Evolutionary conservation across 2,113 vertebrate species (phyloP).

Genomic region (Ornithorhynchus anatinus): DNA sequence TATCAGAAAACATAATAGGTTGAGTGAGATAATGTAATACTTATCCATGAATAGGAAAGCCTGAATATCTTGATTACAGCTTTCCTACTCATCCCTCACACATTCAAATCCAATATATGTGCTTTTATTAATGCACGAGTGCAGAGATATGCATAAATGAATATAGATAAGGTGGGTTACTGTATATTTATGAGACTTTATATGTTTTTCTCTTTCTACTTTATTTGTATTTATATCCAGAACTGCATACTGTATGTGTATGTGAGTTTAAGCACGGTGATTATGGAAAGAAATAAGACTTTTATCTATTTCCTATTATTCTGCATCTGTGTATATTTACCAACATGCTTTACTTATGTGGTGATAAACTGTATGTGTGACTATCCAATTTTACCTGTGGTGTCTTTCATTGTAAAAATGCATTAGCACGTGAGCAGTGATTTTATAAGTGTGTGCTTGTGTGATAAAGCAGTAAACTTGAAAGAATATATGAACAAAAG

Average conservation of each 20-base stretch:
- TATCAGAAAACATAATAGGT: constrained; percentile 65
- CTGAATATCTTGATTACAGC: constrained; percentile 58
- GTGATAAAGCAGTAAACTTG: constrained; percentile 13
- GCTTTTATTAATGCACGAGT: constrained; percentile 58
- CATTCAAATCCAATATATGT: constrained; percentile 64
- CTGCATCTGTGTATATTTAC: constrained; percentile 4
- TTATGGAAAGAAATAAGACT: constrained; percentile 57
- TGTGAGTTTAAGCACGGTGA: constrained; percentile 52
- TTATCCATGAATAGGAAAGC: constrained; percentile 54
- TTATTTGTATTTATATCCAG: constrained; percentile 64
- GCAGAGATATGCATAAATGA: constrained; percentile 67
- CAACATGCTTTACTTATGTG: constrained; percentile 16
- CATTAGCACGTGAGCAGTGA: constrained; percentile 3
- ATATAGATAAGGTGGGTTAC: constrained; percentile 64
- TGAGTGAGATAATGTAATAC: constrained; percentile 55
- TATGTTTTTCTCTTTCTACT: constrained; percentile 64
- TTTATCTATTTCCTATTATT: constrained; percentile 58
- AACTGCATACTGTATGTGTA: constrained; percentile 49
- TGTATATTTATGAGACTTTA: constrained; percentile 67
- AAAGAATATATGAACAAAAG: constrained; percentile 38
- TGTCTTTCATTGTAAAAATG: constrained; percentile 26
- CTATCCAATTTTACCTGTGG: not conserved
- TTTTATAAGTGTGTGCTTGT: constrained; percentile 20
- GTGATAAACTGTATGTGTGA: not conserved
- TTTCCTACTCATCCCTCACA: constrained; percentile 48